Evolutionary conservation across 2,113 vertebrate species (phyloP).

Genomic region (Scatophagus argus): DNA sequence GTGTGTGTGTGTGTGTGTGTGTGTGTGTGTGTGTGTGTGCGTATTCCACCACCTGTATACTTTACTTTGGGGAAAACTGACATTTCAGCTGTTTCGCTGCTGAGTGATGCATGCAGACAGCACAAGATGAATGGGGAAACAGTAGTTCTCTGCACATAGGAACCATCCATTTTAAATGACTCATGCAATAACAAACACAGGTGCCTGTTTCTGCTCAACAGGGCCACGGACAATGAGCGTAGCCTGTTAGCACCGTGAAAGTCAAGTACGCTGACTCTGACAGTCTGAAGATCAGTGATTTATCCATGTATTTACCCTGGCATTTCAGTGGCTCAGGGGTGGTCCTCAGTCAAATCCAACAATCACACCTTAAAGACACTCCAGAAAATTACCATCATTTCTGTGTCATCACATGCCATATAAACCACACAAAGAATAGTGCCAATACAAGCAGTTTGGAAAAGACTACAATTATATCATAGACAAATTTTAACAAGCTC

Average conservation of each 20-base stretch:
- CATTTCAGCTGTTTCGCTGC: conserved; percentile 80
- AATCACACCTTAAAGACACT: conserved; percentile 78
- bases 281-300: conserved; percentile 75
- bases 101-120: conserved; percentile 75
- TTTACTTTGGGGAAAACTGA: conserved; percentile 76
- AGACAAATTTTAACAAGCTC: conserved; percentile 76
- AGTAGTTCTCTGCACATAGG: conserved; percentile 64
- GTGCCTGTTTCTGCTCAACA: conserved; percentile 52
- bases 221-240: conserved; percentile 49
- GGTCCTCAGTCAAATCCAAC: conserved; percentile 80
- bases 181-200: conserved; percentile 73
- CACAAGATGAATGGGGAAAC: conserved; percentile 65
- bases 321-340: conserved; percentile 75
- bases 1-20: conserved; percentile 15
- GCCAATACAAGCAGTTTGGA: conserved; percentile 67
- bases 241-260: conserved; percentile 65
- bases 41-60: conserved; percentile 65
- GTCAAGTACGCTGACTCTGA: conserved; percentile 74
- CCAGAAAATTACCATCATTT: conserved; percentile 76
- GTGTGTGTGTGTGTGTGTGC: conserved; percentile 14
- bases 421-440: conserved; percentile 74
- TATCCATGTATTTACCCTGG: conserved; percentile 73
- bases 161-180: conserved; percentile 80
- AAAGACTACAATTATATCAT: conserved; percentile 76
- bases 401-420: conserved; percentile 67